Evolutionary conservation across 2,113 vertebrate species (phyloP).

Genomic region (Herpailurus yagouaroundi): DNA sequence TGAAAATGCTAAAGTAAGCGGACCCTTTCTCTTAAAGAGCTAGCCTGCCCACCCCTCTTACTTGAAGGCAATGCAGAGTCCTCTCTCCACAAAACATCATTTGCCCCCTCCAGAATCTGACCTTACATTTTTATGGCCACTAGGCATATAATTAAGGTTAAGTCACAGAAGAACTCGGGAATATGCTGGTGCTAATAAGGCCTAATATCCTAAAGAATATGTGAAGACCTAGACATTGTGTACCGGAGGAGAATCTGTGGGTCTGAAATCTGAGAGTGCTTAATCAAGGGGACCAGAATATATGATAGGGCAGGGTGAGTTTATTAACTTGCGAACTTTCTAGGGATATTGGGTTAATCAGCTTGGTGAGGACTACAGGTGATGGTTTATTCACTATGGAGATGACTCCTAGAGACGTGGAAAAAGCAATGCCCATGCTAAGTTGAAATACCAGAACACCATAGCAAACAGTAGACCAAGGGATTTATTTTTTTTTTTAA

Average conservation of each 20-base stretch:
- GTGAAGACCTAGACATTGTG: neutral
- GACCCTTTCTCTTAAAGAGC: neutral
- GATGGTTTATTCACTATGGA: neutral
- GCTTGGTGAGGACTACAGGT: neutral
- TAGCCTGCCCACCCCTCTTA: neutral
- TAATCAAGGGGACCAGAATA: neutral
- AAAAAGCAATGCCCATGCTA: neutral
- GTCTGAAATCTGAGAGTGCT: neutral
- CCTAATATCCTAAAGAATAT: neutral
- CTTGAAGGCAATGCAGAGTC: neutral
- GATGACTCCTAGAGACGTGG: neutral
- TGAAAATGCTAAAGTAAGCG: neutral
- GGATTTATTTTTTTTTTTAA: too few relatives aligned
- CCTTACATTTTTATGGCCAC: neutral
- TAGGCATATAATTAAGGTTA: neutral
- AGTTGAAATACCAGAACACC: neutral
- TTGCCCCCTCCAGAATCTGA: neutral
- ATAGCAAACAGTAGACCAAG: neutral
- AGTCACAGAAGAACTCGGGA: neutral
- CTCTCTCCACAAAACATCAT: neutral
- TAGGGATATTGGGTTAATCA: neutral
- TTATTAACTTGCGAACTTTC: neutral
- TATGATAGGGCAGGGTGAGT: neutral
- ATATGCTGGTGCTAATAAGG: neutral
- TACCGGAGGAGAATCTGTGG: neutral